These are phyloP conservation scores for Pseudochirops corinnae DNA, from an alignment of 2,797 vertebrate species.

Conservation along the genomic window DNA sequence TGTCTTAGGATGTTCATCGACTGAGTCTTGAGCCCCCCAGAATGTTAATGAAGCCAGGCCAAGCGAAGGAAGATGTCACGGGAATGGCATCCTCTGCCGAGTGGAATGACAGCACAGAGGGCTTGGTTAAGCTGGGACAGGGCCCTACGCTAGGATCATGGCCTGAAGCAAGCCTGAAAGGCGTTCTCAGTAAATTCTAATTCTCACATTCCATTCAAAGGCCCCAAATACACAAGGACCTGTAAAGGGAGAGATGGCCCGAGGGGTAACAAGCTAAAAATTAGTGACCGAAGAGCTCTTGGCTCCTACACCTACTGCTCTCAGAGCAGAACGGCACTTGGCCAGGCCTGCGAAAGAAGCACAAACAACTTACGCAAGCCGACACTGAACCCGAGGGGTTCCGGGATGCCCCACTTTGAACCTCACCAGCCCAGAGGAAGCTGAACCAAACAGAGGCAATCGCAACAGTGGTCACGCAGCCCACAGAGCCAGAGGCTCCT, in stretches of 20 bases:
- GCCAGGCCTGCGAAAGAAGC: not conserved
- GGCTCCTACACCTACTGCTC: not conserved
- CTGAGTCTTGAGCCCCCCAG: not conserved
- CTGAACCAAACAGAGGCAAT: not conserved
- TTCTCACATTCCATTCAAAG: not conserved
- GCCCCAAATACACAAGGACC: rapidly evolving
- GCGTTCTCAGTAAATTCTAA: not conserved
- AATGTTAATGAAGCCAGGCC: not conserved
- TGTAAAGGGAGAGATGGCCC: not conserved
- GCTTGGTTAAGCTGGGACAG: not conserved
- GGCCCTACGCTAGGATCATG: not conserved
- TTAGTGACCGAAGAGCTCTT: not conserved
- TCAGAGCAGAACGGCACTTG: not conserved
- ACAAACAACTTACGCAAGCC: not conserved
- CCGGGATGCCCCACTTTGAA: too few species aligned
- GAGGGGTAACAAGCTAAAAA: not conserved
- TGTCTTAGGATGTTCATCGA: not conserved
- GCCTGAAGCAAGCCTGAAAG: not conserved
- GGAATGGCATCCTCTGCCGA: not conserved
- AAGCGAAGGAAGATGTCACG: not conserved
- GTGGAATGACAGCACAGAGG: not conserved
- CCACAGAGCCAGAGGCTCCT: not conserved
- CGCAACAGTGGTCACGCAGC: rapidly evolving
- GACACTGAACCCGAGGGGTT: not conserved
- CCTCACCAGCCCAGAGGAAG: not conserved